Evolutionary conservation across 2,888 invertebrate species (phyloP).

Genomic region (Argyra leucocephala): DNA sequence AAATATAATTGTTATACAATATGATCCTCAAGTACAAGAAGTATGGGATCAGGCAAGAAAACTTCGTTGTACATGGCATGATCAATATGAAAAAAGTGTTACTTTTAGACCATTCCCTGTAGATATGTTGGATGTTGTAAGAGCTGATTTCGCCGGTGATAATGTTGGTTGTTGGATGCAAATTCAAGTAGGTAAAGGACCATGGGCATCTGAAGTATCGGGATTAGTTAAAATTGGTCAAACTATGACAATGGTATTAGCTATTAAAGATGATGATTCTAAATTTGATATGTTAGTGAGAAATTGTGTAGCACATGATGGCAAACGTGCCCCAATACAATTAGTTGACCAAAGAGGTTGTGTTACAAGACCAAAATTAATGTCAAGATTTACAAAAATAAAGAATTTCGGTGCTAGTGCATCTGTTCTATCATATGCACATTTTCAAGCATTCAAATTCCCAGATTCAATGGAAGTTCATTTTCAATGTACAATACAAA

Average conservation of each 20-base stretch:
- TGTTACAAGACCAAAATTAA: conserved; percentile 81
- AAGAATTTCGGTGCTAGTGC: conserved; percentile 92
- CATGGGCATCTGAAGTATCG: conserved; percentile 91
- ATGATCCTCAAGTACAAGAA: conserved; percentile 88
- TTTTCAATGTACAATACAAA: conserved; percentile 90
- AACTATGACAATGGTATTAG: conserved; percentile 93
- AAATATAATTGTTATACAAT: conserved; percentile 87
- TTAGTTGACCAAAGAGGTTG: conserved; percentile 87
- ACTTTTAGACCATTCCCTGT: conserved; percentile 91
- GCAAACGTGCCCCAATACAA: conserved; percentile 86
- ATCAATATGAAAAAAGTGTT: conserved; percentile 89
- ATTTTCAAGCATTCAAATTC: conserved; percentile 92
- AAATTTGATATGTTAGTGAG: conserved; percentile 92
- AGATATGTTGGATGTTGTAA: conserved; percentile 88
- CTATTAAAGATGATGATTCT: conserved; percentile 88
- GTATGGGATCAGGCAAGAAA: conserved; percentile 93
- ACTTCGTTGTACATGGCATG: conserved; percentile 88
- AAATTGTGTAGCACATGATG: conserved; percentile 90
- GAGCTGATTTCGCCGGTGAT: conserved; percentile 89
- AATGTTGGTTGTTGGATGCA: conserved; percentile 98
- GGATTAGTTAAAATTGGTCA: conserved; percentile 91
- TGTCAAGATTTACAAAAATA: conserved; percentile 89
- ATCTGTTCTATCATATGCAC: conserved; percentile 81
- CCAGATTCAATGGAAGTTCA: conserved; percentile 95
- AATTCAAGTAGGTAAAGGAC: conserved; percentile 88